Evolutionary conservation across 2,113 vertebrate genomes (phyloP), one percentile per base, ranked within the genome.

Genomic region (Eclectus roratus): DNA sequence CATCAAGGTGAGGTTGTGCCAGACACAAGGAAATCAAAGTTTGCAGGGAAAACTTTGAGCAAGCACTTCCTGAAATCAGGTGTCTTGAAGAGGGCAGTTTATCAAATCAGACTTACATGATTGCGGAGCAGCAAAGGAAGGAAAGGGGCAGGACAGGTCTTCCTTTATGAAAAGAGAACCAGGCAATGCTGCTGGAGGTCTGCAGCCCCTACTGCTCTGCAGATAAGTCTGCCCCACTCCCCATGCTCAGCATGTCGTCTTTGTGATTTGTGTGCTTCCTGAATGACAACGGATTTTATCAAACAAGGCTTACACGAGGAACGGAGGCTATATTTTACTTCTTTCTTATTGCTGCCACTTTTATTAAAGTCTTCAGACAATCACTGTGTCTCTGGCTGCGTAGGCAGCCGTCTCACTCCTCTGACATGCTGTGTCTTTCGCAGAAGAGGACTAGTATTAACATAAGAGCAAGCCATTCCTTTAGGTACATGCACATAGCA

Each of bases 311-410:
- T 68, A 35, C 46, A 43, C 74, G 65, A 84, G 65, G 88, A 86
- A 64, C 1, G 1, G 72, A 88, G 56, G 37, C 44, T 71, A 7
- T 91, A 83, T 94, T 90, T 95, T 89, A 35, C 39, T 85, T 85
- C 61, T 85, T 24, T 63, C 81, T 72, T 88, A 84, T 20, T 94
- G 72, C 76, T 95, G 47, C 68, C 60, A n/a, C 43, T 84, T 94
- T 80, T 55, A 78, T 88, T 68, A 56, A 90, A 90, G 50, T 64
- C 94, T 58, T 88, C 53, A 91, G 82, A 94, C 72, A 91, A 61
- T n/a, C 60, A 7, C 44, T 56, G 66, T 53, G 47, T 91, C 44
- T 84, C 70, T 85, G 60, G 10, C 49, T 85, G 74, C 0, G 1
- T 55, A 55, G 92, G 81, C 70, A 94, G 77, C 64, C 80, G 68